Evolutionary conservation across 2,888 invertebrate species (phyloP).

Genomic region (Watsonalla binaria): DNA sequence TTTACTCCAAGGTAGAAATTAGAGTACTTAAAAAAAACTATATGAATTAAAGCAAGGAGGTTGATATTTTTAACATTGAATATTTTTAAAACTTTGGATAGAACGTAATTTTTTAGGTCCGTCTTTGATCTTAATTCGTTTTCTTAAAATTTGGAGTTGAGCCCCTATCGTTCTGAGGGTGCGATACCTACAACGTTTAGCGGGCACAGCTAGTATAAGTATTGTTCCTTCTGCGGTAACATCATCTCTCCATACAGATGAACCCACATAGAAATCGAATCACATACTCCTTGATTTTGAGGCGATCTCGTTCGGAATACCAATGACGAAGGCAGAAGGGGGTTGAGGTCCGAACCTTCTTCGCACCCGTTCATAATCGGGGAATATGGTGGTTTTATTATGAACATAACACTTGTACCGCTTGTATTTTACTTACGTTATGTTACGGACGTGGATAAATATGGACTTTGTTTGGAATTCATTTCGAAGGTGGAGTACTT

Average conservation of each 20-base stretch:
- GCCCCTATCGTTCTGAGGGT: too few species aligned
- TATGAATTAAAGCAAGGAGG: too few species aligned
- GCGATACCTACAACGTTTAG: too few species aligned
- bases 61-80: too few species aligned
- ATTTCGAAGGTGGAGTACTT: neutral
- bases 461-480: neutral
- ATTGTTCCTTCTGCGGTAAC: constrained; percentile 6
- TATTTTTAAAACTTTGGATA: too few species aligned
- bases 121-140: too few species aligned
- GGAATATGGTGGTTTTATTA: constrained; percentile 22
- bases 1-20: too few species aligned
- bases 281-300: constrained; percentile 78
- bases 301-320: constrained; percentile 60
- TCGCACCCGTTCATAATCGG: constrained; percentile 33
- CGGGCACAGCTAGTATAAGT: too few species aligned
- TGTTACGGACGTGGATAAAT: neutral
- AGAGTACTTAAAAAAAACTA: too few species aligned
- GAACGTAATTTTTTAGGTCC: too few species aligned
- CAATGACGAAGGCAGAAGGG: constrained; percentile 42
- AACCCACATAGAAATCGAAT: constrained; percentile 71
- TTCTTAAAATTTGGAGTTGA: too few species aligned
- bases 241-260: constrained; percentile 40
- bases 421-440: constrained; percentile 1
- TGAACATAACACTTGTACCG: constrained; percentile 7
- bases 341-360: constrained; percentile 13